Conservation (phyloP, 2,888 invertebrate species). For the Cantharis nigra region DNA sequence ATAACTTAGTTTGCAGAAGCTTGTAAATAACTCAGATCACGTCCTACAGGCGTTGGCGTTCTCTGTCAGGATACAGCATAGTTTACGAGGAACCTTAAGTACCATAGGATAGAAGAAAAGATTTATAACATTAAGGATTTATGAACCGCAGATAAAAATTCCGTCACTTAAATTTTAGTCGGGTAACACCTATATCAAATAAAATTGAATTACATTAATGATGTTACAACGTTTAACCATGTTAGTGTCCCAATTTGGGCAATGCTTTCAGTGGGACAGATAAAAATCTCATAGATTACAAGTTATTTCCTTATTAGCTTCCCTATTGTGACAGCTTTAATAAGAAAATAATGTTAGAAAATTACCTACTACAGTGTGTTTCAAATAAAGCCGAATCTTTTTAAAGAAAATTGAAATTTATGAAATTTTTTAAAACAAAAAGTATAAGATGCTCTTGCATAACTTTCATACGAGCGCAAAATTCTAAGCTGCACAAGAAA, state of each 20-base stretch:
- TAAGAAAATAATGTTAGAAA: not conserved
- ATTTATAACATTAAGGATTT: conserved; percentile 25
- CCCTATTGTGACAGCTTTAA: not conserved
- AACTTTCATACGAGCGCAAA: not conserved
- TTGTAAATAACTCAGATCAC: conserved; percentile 25
- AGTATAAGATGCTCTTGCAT: not conserved
- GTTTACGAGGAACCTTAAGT: conserved; percentile 25
- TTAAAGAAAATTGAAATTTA: not conserved
- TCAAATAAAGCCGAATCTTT: not conserved
- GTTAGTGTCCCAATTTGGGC: not conserved
- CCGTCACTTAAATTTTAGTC: conserved; percentile 14
- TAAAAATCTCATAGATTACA: not conserved
- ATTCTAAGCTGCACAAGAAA: not conserved
- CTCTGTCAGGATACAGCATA: conserved; percentile 26
- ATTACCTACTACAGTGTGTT: not conserved
- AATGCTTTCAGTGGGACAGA: not conserved
- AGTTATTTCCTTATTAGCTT: not conserved
- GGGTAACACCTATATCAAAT: not conserved
- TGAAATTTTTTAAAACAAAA: not conserved
- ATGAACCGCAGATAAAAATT: conserved; percentile 22
- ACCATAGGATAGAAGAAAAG: conserved; percentile 22
- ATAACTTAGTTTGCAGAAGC: conserved; percentile 19
- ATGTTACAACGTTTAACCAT: not conserved
- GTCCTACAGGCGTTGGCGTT: conserved; percentile 24
- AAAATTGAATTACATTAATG: not conserved